Conservation (phyloP, 2,888 invertebrate genomes). For the Odontocolon sp. region DNA sequence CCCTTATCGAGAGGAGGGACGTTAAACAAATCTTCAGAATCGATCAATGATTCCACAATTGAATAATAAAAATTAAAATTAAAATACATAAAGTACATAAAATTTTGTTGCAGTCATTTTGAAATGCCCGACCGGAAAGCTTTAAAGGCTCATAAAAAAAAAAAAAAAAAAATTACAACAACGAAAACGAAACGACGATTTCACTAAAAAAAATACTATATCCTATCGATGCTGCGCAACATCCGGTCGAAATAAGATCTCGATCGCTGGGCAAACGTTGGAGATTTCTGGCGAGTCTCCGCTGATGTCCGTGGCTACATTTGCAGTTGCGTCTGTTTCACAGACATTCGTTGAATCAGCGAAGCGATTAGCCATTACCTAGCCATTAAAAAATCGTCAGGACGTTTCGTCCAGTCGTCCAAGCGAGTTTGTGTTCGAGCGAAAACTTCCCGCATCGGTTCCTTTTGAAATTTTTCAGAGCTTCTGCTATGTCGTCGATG, state of each 20-base stretch:
- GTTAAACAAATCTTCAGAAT: too few species aligned
- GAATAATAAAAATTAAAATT: too few species aligned
- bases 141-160: too few species aligned
- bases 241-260: slow-evolving; percentile 55
- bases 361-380: slow-evolving; percentile 51
- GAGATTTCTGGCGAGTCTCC: slow-evolving; percentile 54
- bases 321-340: not conserved
- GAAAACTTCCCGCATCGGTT: slow-evolving; percentile 1
- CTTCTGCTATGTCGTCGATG: not conserved
- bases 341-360: slow-evolving; percentile 47
- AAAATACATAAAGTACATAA: too few species aligned
- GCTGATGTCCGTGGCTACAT: not conserved
- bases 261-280: slow-evolving; percentile 52
- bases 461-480: slow-evolving; percentile 13
- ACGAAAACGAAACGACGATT: slow-evolving; percentile 42
- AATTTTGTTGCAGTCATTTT: too few species aligned
- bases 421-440: slow-evolving; percentile 8
- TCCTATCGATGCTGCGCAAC: slow-evolving; percentile 58
- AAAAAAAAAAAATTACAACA: slow-evolving; percentile 13
- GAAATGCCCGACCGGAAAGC: too few species aligned
- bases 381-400: slow-evolving; percentile 60
- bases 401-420: slow-evolving; percentile 28
- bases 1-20: not conserved
- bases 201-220: slow-evolving; percentile 47
- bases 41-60: too few species aligned